Base-by-base conservation (phyloP, 2,797 vertebrate species). In the Dendrocincla fuliginosa region DNA sequence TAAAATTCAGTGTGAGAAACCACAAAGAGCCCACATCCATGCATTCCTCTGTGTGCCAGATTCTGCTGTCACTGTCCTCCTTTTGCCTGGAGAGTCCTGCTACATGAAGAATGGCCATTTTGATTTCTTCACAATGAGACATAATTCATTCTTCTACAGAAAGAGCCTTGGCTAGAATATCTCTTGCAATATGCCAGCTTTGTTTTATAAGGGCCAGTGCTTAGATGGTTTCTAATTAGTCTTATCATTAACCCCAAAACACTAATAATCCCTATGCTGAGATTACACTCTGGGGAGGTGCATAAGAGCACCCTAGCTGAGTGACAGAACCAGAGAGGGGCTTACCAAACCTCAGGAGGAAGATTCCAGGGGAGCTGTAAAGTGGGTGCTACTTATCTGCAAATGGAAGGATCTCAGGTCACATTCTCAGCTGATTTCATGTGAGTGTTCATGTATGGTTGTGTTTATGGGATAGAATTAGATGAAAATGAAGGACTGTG, bases 401-500 rank as follows among this genome's bases (percentile, higher is more conserved):
- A 44, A 56, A 44, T 1, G 0, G 19, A 19, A 61, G 17, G 25
- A 75, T 14, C 44, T 71, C n/a, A 41, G 28, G 24, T 68, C n/a
- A 16, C 28, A 16, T 68, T 68, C 35, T 71, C 17, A 64, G 30
- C 17, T 57, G 65, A 32, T 87, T 74, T 81, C 74, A 16, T 32
- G 19, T 35, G 42, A 33, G 13, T 35, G 30, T 33, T 68, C 27
- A 23, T 16, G 30, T 69, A 25, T 23, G 20, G 20, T 44, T 23
- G 18, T 35, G 16, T 42, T 60, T 77, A n/a, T 6, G 4, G 27
- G 42, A 35, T 32, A 70, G 33, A 88, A 53, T 41, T 67, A 67
- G 46, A 52, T 0, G 1, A 80, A 15, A 16, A 83, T 41, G 41
- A 49, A 46, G 23, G 14, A 22, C 14, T 1, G 0, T 41, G 20